Conservation (phyloP, 2,888 invertebrate species). For the Thalpophila matura region DNA sequence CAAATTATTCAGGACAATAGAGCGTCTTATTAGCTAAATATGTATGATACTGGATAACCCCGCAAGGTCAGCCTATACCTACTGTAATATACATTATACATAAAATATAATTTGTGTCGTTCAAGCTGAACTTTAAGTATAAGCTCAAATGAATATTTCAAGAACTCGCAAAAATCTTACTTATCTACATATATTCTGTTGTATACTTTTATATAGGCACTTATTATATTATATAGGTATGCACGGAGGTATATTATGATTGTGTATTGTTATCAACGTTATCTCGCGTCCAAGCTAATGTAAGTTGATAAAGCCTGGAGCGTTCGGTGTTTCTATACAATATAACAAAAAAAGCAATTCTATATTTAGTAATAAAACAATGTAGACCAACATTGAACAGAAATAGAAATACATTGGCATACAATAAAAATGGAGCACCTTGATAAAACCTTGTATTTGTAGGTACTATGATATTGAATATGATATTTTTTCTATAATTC, state of each 20-base stretch:
- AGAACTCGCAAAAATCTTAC: not conserved
- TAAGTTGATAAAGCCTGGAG: slow-evolving; percentile 47
- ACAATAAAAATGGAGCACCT: slow-evolving; percentile 1
- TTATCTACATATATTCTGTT: too few relatives aligned
- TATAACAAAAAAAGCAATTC: slow-evolving; percentile 28
- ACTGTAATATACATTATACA: not conserved
- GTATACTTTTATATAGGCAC: not conserved
- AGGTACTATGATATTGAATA: not conserved
- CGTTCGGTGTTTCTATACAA: slow-evolving; percentile 28
- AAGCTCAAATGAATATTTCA: slow-evolving; percentile 12
- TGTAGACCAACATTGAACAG: slow-evolving; percentile 4
- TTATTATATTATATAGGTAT: not conserved
- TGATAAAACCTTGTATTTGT: slow-evolving; percentile 1
- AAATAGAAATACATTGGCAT: slow-evolving; percentile 21
- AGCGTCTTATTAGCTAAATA: not conserved
- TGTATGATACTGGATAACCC: not conserved
- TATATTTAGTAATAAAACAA: slow-evolving; percentile 34
- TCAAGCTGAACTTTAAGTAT: not conserved
- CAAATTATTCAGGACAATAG: slow-evolving; percentile 1
- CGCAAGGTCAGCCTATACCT: slow-evolving; percentile 6
- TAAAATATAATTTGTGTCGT: not conserved
- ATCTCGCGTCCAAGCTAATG: slow-evolving; percentile 52
- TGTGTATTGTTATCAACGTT: slow-evolving; percentile 49
- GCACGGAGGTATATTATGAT: slow-evolving; percentile 22
- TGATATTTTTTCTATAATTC: not conserved